Evolutionary conservation across 2,797 vertebrate species (phyloP).

Genomic region (Megaceryle alcyon): DNA sequence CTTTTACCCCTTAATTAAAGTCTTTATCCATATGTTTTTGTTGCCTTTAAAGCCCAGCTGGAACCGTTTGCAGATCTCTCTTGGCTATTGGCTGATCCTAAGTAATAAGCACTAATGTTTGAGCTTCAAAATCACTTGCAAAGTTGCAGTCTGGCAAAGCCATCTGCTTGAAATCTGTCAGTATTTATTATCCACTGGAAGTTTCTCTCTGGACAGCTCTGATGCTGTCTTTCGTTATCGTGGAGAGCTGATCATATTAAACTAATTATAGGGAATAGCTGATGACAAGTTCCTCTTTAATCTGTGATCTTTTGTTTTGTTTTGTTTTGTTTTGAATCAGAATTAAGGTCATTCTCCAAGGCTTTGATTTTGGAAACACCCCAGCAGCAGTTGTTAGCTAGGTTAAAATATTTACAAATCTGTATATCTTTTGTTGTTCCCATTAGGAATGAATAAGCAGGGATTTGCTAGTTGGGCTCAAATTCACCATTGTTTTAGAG

Average conservation of each 20-base stretch:
- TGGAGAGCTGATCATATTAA: constrained; percentile 69
- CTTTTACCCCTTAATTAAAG: constrained; percentile 59
- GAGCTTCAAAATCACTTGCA: constrained; percentile 45
- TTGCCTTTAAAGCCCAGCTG: constrained; percentile 41
- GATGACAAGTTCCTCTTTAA: constrained; percentile 68
- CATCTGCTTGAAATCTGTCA: constrained; percentile 67
- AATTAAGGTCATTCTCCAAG: constrained; percentile 49
- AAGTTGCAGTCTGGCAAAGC: constrained; percentile 56
- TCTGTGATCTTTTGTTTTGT: background rate
- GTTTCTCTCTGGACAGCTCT: constrained; percentile 22
- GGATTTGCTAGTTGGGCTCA: constrained; percentile 32
- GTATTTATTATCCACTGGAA: constrained; percentile 67
- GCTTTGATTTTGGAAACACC: constrained; percentile 57
- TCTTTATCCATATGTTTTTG: constrained; percentile 44
- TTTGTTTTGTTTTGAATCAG: background rate
- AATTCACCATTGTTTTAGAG: constrained; percentile 46
- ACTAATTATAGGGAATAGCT: constrained; percentile 67
- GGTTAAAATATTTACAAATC: constrained; percentile 79
- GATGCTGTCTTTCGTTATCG: constrained; percentile 66
- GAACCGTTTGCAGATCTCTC: constrained; percentile 12
- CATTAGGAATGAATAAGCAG: constrained; percentile 36
- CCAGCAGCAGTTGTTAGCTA: constrained; percentile 68
- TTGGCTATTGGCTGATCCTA: background rate
- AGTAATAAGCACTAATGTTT: constrained; percentile 56
- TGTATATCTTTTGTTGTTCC: constrained; percentile 46